Percentiles rank a stretch among this genome's conserved stretches.
phyloP scores from a whole-genome alignment of 2,797 vertebrate genomes.

The Podargus strigoides region DNA sequence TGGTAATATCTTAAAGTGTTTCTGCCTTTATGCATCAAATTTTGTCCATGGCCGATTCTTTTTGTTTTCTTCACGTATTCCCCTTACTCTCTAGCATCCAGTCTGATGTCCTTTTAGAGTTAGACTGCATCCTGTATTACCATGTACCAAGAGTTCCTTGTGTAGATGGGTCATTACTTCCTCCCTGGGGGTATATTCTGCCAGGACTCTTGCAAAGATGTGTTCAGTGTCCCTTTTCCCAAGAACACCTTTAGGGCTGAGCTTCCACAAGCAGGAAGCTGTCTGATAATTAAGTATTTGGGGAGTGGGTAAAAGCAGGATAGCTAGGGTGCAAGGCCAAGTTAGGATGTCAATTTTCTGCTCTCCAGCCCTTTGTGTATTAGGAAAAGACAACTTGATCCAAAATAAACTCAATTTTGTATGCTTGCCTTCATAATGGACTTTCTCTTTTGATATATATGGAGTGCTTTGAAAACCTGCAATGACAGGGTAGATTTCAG shows the following conservation, averaged over 20 bases:
- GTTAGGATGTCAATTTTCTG: background rate
- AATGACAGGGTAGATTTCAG: background rate
- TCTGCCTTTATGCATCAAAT: background rate
- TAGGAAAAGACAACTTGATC: background rate
- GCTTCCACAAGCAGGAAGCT: background rate
- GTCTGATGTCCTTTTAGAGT: background rate
- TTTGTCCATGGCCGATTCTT: background rate
- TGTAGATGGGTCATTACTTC: background rate
- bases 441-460: background rate
- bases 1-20: background rate
- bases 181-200: background rate
- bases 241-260: background rate
- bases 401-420: background rate
- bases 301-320: background rate
- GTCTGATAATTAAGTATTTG: background rate
- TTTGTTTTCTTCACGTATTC: background rate
- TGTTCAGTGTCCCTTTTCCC: background rate
- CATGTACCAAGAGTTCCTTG: background rate
- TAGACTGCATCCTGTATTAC: background rate
- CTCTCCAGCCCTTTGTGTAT: background rate
- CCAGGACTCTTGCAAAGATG: background rate
- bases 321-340: rapidly evolving
- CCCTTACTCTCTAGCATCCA: rapidly evolving
- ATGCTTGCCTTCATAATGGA: background rate
- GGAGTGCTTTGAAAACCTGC: background rate